Conservation (phyloP, 2,888 invertebrate species). For the Drosophila gaucha region DNA sequence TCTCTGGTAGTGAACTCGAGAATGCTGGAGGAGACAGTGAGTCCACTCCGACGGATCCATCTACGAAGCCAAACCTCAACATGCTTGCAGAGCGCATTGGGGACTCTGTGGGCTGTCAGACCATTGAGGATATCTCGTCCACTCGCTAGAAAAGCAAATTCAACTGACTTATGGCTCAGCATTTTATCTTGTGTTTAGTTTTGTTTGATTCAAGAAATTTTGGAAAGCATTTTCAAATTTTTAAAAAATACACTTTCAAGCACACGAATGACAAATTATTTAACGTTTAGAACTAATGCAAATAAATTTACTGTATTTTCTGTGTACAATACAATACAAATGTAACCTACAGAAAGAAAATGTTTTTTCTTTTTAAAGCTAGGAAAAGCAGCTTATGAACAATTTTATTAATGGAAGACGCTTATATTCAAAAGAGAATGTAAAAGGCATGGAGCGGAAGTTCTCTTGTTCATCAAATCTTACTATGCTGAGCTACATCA, state of each 20-base stretch:
- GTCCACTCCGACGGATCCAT: slow-evolving; percentile 29
- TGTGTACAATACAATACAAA: no score
- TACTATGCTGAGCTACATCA: no score
- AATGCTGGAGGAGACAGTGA: slow-evolving; percentile 7
- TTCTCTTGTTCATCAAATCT: no score
- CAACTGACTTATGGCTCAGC: background rate
- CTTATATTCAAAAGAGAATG: no score
- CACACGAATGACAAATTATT: background rate
- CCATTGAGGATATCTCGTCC: slow-evolving; percentile 10
- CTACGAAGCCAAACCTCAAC: slow-evolving; percentile 14
- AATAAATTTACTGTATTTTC: slow-evolving; percentile 19
- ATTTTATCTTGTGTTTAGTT: background rate
- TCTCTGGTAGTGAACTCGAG: background rate
- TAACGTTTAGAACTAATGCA: background rate
- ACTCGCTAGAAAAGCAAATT: background rate
- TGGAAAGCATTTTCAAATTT: background rate
- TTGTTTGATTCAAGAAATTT: background rate
- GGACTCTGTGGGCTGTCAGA: slow-evolving; percentile 33
- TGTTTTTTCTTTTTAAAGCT: no score
- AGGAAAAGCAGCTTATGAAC: no score
- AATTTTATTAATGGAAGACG: no score
- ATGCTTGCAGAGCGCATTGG: slow-evolving; percentile 30
- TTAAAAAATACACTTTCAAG: no score
- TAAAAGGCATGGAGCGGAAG: no score
- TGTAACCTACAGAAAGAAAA: no score